Evolutionary conservation across 2,888 invertebrate genomes (phyloP).

Genomic region (Plebejus argus): DNA sequence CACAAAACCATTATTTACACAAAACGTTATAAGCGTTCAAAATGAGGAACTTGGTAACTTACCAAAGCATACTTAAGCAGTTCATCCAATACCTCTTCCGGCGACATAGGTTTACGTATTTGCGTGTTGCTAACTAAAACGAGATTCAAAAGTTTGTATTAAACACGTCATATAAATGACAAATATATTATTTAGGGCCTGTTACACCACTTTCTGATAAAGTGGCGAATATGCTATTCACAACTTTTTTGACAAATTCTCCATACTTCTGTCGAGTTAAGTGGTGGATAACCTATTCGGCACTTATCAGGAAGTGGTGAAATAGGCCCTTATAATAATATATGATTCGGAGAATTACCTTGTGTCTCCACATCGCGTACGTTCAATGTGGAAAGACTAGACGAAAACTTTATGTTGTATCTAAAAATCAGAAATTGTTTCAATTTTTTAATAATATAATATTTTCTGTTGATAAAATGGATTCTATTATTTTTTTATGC

Average conservation of each 20-base stretch:
- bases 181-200: too few species aligned
- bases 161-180: background rate
- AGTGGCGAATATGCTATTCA: too few species aligned
- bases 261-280: too few species aligned
- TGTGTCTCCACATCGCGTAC: background rate
- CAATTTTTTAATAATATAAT: too few species aligned
- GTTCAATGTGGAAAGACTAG: background rate
- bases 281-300: too few species aligned
- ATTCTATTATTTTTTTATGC: too few species aligned
- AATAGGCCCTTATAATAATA: background rate
- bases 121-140: background rate
- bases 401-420: background rate
- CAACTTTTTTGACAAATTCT: too few species aligned
- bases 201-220: too few species aligned
- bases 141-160: background rate
- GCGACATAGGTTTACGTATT: background rate
- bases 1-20: too few species aligned
- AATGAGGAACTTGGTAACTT: background rate
- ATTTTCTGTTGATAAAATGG: too few species aligned
- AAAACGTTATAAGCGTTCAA: background rate
- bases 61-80: conserved; percentile 12
- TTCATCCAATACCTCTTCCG: conserved; percentile 1
- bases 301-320: too few species aligned
- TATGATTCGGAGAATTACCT: background rate
- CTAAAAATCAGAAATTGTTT: background rate